These are phyloP conservation scores for Himalopsyche tibetana DNA, from an alignment of 2,888 invertebrate species.

Conservation along the genomic window DNA sequence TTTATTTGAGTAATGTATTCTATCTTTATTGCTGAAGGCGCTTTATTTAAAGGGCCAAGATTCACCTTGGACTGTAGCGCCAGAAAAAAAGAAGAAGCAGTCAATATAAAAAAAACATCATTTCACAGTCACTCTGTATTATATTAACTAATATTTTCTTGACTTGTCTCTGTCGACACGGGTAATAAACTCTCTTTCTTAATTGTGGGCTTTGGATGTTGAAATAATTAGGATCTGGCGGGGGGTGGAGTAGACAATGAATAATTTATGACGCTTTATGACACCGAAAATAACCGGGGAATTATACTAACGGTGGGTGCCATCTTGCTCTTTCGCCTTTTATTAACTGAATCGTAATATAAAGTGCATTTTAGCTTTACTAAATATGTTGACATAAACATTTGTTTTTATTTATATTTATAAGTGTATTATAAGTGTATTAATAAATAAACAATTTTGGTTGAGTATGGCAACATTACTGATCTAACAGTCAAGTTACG, in stretches of 20 bases:
- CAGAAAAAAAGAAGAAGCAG: too few relatives aligned
- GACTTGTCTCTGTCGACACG: not conserved
- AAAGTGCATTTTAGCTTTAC: not conserved
- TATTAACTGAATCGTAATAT: not conserved
- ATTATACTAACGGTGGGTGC: not conserved
- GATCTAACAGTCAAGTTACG: too few relatives aligned
- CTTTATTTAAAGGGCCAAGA: too few relatives aligned
- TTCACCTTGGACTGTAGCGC: too few relatives aligned
- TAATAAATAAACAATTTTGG: too few relatives aligned
- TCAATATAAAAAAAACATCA: too few relatives aligned
- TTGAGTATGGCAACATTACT: too few relatives aligned
- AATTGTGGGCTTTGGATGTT: constrained; percentile 1
- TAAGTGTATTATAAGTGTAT: too few relatives aligned
- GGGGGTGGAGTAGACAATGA: not conserved
- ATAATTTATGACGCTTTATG: constrained; percentile 3
- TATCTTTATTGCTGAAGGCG: too few relatives aligned
- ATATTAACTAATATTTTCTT: not conserved
- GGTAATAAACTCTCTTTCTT: constrained; percentile 37
- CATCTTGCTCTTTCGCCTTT: not conserved
- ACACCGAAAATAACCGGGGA: not conserved
- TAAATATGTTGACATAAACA: too few relatives aligned
- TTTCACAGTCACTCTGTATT: not conserved
- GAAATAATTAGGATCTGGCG: not conserved
- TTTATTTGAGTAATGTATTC: too few relatives aligned
- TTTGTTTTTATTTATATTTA: too few relatives aligned